A percentile compares a stretch with the other conserved stretches of the same genome.
These are phyloP conservation scores for Ligdia adustata DNA, from an alignment of 2,888 invertebrate species.

Conservation along the genomic window DNA sequence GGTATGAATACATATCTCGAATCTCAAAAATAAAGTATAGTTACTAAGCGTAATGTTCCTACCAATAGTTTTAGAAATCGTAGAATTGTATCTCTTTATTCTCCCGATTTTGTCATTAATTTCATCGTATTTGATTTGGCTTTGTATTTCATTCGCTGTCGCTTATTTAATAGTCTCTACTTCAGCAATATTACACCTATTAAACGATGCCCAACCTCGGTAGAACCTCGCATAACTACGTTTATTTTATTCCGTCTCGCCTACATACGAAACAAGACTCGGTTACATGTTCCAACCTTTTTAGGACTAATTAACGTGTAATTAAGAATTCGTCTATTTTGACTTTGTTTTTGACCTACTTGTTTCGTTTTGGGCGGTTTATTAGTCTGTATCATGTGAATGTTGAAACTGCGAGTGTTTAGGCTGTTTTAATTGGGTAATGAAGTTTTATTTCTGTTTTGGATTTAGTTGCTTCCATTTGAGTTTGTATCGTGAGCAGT, in stretches of 20 bases:
- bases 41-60: too few species aligned
- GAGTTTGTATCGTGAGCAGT: too few species aligned
- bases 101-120: too few species aligned
- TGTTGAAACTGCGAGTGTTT: neutral
- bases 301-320: constrained; percentile 26
- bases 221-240: constrained; percentile 26
- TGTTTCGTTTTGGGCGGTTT: constrained; percentile 1
- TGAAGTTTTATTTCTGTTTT: too few species aligned
- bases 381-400: neutral
- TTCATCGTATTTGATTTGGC: too few species aligned
- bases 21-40: too few species aligned
- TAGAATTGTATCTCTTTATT: too few species aligned
- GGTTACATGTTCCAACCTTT: constrained; percentile 21
- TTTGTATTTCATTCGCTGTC: neutral
- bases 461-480: too few species aligned
- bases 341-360: constrained; percentile 16
- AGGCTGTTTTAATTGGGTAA: too few species aligned
- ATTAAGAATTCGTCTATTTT: constrained; percentile 11
- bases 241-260: constrained; percentile 30
- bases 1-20: too few species aligned
- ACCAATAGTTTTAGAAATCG: too few species aligned
- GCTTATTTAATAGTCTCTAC: neutral
- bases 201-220: constrained; percentile 31
- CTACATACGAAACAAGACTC: constrained; percentile 32
- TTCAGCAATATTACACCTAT: constrained; percentile 24